phyloP scores from a whole-genome alignment of 2,113 vertebrate genomes.

The Sylvietta virens region DNA sequence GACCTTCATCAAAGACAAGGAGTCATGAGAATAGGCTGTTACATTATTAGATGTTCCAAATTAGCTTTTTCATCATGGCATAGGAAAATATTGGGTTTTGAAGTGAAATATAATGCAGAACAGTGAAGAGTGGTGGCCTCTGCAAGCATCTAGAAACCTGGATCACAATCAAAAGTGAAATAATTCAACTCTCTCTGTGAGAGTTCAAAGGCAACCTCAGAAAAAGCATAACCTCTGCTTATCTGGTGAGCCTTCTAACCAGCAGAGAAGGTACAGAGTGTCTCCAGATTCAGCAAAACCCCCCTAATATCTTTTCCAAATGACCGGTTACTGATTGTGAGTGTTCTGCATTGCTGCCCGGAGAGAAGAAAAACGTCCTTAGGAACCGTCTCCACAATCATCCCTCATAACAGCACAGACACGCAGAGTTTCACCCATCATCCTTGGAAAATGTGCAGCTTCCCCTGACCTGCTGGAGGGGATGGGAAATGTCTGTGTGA shows the following conservation, averaged over 20 bases:
- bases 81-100: neutral
- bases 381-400: conserved; percentile 51
- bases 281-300: neutral
- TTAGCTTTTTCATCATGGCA: neutral
- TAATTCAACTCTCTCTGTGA: neutral
- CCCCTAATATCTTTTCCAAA: neutral
- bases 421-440: neutral
- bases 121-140: neutral
- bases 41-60: neutral
- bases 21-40: neutral
- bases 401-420: conserved; percentile 8
- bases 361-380: neutral
- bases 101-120: neutral
- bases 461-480: neutral
- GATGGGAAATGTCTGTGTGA: conserved; percentile 26
- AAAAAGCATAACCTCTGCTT: neutral
- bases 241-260: conserved; percentile 16
- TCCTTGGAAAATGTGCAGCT: conserved; percentile 21
- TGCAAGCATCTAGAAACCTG: conserved; percentile 1
- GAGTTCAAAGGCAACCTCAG: conserved; percentile 1
- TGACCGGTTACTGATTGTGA: neutral
- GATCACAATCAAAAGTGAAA: neutral
- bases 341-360: neutral
- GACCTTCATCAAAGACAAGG: neutral
- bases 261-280: conserved; percentile 6